These are phyloP conservation scores for Microctenopoma stevenorrisi DNA, from an alignment of 2,797 vertebrate genomes.

Conservation along the genomic window DNA sequence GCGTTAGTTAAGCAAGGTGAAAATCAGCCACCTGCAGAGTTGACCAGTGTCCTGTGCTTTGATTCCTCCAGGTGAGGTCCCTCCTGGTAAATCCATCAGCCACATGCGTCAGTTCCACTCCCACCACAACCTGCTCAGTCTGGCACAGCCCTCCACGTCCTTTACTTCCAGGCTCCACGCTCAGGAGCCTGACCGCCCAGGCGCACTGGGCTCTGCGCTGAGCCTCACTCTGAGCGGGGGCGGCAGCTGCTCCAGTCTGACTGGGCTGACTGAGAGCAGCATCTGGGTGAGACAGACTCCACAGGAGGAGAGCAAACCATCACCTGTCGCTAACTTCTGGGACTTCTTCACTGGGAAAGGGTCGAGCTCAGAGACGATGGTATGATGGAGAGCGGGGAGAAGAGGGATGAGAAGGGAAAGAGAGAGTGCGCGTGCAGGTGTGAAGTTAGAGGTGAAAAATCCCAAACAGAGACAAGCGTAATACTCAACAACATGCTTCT, in stretches of 20 bases:
- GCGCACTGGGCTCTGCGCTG: slow-evolving; percentile 22
- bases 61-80: slow-evolving; percentile 65
- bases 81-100: slow-evolving; percentile 76
- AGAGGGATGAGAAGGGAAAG: not conserved
- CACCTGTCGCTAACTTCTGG: slow-evolving; percentile 81
- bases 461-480: not conserved
- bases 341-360: slow-evolving; percentile 87
- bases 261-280: slow-evolving; percentile 63
- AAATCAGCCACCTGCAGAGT: no score
- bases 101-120: slow-evolving; percentile 86
- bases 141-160: slow-evolving; percentile 65
- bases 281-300: slow-evolving; percentile 83
- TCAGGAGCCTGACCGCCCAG: slow-evolving; percentile 45
- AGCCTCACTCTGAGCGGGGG: slow-evolving; percentile 45
- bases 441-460: not conserved
- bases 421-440: no score
- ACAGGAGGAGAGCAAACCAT: slow-evolving; percentile 66
- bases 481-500: no score
- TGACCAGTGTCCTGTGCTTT: not conserved
- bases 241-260: slow-evolving; percentile 61
- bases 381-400: slow-evolving; percentile 68
- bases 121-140: slow-evolving; percentile 84
- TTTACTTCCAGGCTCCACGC: slow-evolving; percentile 46
- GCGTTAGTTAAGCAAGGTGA: no score
- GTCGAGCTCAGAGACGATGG: slow-evolving; percentile 83